These are phyloP conservation scores for Miltochrista miniata DNA, from an alignment of 2,888 invertebrate species.

Conservation along the genomic window DNA sequence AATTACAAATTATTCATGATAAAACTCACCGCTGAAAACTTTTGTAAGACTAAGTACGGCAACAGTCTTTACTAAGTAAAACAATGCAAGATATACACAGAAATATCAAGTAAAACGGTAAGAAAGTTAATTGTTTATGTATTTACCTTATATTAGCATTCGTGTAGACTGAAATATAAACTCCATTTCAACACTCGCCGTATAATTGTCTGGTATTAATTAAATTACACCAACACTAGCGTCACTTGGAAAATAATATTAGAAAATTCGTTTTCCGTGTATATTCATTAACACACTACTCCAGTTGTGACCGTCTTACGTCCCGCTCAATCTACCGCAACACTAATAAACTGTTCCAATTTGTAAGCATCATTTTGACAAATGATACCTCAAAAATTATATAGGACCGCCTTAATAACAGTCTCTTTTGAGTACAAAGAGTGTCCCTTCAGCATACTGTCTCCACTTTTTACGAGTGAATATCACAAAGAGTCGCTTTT, in stretches of 20 bases:
- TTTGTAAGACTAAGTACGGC: too few relatives aligned
- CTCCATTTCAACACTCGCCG: conserved; percentile 60
- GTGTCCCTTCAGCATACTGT: conserved; percentile 54
- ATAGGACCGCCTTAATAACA: conserved; percentile 47
- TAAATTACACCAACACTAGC: conserved; percentile 61
- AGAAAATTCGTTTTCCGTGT: conserved; percentile 35
- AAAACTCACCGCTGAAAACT: too few relatives aligned
- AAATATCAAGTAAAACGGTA: too few relatives aligned
- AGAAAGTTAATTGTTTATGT: too few relatives aligned
- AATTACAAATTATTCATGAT: too few relatives aligned
- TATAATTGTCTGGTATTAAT: conserved; percentile 56
- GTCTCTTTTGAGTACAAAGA: conserved; percentile 52
- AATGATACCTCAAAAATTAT: conserved; percentile 57
- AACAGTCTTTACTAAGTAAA: not conserved
- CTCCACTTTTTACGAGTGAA: conserved; percentile 56
- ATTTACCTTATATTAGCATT: conserved; percentile 49
- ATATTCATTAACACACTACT: conserved; percentile 47
- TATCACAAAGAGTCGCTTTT: conserved; percentile 66
- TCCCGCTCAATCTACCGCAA: conserved; percentile 51
- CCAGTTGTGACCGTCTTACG: conserved; percentile 41
- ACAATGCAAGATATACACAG: not conserved
- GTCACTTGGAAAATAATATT: conserved; percentile 53
- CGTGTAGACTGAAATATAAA: conserved; percentile 40
- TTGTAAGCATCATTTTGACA: conserved; percentile 46
- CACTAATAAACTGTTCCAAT: conserved; percentile 53